Evolutionary conservation across 1,140 invertebrate species (phyloP), one percentile per base, ranked within the genome.

Genomic region (Micrasema minimum): DNA sequence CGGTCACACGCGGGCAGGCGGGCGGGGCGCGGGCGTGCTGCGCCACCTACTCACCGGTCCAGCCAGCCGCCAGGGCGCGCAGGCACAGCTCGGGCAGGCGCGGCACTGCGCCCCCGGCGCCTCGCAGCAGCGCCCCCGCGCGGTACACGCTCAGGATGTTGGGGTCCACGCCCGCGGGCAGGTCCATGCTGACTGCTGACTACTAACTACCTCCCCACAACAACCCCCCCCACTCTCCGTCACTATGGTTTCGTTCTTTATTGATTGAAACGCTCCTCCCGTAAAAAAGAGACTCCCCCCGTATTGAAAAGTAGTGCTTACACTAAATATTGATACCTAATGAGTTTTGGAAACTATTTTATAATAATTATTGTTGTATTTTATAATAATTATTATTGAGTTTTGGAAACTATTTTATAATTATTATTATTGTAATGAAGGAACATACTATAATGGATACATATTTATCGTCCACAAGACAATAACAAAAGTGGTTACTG

Each of bases 61-160:
- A 75, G 64, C 43, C 66, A 23, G 48, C 59, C 0, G 66, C 66
- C 16, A 75, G 55, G 31, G 53, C 61, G 16, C 41, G 45, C 11
- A 75, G n/a, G 59, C 73, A 71, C 26, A 71, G 22, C 10, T 57
- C 26, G 2, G 69, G 7, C 26, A 75, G 45, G 7, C 41, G 61
- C 11, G 61, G 46, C 45, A 62, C 64, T 18, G 45, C 55, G 31
- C 37, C 57, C 11, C n/a, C 38, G 14, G 0, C 12, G 51, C 66
- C 59, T 69, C 69, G 71, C 7, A 12, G 5, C 18, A 74, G 48
- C 45, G 11, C 48, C 26, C 12, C 57, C 37, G 35, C 72, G 14
- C 16, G 31, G 59, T 69, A 69, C 38, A 51, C 61, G 20, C 51
- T 43, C 7, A 57, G 64, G 43, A 51, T 65, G 46, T 72, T 69